Percentiles rank a stretch among this genome's conserved stretches.
phyloP scores from a whole-genome alignment of 2,113 vertebrate species.

The Carassius carassius region DNA sequence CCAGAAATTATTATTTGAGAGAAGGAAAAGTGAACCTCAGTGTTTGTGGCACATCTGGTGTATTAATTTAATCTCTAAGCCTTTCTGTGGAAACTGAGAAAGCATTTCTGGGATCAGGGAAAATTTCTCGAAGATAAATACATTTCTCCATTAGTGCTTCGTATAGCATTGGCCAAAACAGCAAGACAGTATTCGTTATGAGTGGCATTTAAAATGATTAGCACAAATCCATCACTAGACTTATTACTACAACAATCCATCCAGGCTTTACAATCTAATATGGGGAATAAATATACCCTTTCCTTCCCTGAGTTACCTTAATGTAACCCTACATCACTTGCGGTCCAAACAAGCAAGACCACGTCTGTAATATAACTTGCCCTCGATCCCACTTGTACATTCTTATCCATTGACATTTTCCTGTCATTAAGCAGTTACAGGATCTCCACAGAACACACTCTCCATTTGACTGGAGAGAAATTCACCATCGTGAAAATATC shows the following conservation, averaged over 20 bases:
- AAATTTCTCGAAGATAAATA: conserved; percentile 47
- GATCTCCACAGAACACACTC: conserved; percentile 72
- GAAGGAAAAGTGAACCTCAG: conserved; percentile 50
- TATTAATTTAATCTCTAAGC: conserved; percentile 48
- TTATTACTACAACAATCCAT: conserved; percentile 13
- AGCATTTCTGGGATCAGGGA: conserved; percentile 45
- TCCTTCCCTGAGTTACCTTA: conserved; percentile 67
- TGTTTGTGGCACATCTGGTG: conserved; percentile 55
- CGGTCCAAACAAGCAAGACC: conserved; percentile 75
- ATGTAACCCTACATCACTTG: conserved; percentile 71
- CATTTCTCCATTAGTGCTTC: conserved; percentile 40
- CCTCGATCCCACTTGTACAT: conserved; percentile 73
- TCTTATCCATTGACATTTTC: conserved; percentile 81
- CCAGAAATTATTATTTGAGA: background rate
- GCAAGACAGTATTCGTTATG: conserved; percentile 24
- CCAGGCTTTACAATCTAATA: conserved; percentile 55
- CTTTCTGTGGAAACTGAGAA: conserved; percentile 54
- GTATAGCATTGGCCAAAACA: conserved; percentile 45
- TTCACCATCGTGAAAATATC: conserved; percentile 38
- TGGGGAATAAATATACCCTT: conserved; percentile 49
- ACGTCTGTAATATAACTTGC: conserved; percentile 78
- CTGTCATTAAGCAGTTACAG: conserved; percentile 77
- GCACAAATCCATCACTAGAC: conserved; percentile 22
- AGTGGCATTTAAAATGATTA: conserved; percentile 30
- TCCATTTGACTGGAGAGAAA: conserved; percentile 65